Base-by-base conservation (phyloP, 2,113 vertebrate genomes). In the Varanus komodoensis region DNA sequence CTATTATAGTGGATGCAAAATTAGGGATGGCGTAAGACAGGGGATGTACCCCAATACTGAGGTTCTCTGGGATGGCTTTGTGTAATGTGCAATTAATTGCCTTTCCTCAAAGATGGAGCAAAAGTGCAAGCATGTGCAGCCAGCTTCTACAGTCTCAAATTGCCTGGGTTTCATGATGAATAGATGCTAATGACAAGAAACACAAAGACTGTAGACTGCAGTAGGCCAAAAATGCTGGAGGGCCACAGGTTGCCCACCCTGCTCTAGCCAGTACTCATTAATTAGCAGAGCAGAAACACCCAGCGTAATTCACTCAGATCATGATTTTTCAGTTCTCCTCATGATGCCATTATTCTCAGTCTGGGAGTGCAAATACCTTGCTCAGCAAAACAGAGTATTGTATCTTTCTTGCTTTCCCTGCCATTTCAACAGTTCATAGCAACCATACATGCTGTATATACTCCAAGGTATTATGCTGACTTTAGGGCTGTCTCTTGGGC, bases 241-340 rank as follows among this genome's bases (percentile, higher is more conserved):
- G 11, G 9, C 57, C 57, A 61, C 57, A 61, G 57, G 57, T 61
- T 61, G 57, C 57, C 57, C 57, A 61, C 57, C 8, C 57, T 61
- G 9, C 12, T 61, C 57, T 48, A 50, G 29, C 82, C 82, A 44
- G 15, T 8, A 84, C 29, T 68, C 61, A 68, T 17, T 86, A 89
- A 89, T 90, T 75, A 86, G 73, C 68, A 38, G 84, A 90, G 92
- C 73, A 15, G 81, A 91, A 94, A 91, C 77, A 32, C 0, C 0
- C 23, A 73, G 67, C 74, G 34, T 8, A 14, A 2, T 50, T 52
- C 73, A 77, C 82, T 54, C 38, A 93, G 81, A 38, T 27, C 68
- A 73, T 38, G 87, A 85, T 85, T 75, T 87, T 79, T 73, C 19
- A 25, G 38, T 71, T 29, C 27, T 48, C 27, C 54, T 34, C 52